Percentiles rank a stretch among this genome's conserved stretches.
phyloP scores from a whole-genome alignment of 2,888 invertebrate genomes.

The Pseudococcus longispinus region DNA sequence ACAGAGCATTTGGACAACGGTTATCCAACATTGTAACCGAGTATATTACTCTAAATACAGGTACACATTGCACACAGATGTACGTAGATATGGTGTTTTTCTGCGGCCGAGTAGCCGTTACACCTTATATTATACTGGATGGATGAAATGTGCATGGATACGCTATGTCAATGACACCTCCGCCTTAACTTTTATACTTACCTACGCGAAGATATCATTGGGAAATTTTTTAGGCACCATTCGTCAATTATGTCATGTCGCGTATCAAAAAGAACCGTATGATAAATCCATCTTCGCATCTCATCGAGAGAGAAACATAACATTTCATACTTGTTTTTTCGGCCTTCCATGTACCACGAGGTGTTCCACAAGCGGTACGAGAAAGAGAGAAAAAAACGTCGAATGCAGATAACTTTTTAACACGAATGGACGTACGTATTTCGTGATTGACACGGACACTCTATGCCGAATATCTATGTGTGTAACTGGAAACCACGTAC shows the following conservation, averaged over 20 bases:
- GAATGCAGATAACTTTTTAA: background rate
- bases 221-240: background rate
- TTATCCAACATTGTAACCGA: background rate
- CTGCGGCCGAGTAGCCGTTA: background rate
- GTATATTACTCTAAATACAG: background rate
- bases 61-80: background rate
- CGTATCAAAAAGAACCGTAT: conserved; percentile 16
- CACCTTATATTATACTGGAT: background rate
- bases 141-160: background rate
- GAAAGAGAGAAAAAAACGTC: background rate
- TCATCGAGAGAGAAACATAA: background rate
- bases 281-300: background rate
- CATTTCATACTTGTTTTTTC: background rate
- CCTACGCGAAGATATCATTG: background rate
- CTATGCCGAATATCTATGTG: background rate
- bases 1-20: background rate
- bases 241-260: conserved; percentile 2
- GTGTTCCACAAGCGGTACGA: background rate
- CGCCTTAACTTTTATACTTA: background rate
- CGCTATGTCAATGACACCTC: conserved; percentile 1
- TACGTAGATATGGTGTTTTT: background rate
- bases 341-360: background rate
- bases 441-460: background rate
- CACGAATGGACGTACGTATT: background rate
- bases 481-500: conserved; percentile 16